phyloP scores from a whole-genome alignment of 2,888 invertebrate genomes.

The Cerastis rubricosa region DNA sequence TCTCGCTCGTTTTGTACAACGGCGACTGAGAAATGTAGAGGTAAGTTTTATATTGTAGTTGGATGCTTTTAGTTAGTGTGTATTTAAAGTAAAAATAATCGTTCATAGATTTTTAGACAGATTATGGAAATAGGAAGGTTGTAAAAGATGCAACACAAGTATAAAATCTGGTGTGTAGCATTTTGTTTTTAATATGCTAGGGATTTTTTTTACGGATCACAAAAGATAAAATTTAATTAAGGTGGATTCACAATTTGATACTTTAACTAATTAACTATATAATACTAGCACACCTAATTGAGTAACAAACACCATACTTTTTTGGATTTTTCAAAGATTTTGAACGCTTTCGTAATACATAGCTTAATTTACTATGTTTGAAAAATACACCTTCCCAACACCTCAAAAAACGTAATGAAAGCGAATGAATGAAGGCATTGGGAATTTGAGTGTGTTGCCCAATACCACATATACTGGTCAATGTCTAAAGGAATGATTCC shows the following conservation, averaged over 20 bases:
- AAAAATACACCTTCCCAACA: background rate
- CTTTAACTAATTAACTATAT: background rate
- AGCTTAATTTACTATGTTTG: background rate
- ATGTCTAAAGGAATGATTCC: background rate
- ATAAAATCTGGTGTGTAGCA: background rate
- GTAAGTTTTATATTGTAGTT: background rate
- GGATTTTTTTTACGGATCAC: background rate
- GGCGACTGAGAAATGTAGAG: conserved; percentile 31
- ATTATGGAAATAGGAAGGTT: background rate
- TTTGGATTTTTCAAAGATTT: background rate
- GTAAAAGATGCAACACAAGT: background rate
- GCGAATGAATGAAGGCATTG: background rate
- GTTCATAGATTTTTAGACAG: background rate
- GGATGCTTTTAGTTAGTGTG: background rate
- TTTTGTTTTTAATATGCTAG: background rate
- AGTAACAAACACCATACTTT: background rate
- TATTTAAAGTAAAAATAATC: background rate
- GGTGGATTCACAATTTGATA: background rate
- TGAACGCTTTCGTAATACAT: background rate
- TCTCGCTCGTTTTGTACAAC: conserved; percentile 32
- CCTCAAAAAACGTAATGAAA: background rate
- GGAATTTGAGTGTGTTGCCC: background rate
- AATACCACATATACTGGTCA: background rate
- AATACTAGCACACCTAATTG: background rate
- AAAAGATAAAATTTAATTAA: background rate